phyloP scores from a whole-genome alignment of 30 jellyfish, hydroid and myxozoan genomes.

The Cassiopea andromeda region DNA sequence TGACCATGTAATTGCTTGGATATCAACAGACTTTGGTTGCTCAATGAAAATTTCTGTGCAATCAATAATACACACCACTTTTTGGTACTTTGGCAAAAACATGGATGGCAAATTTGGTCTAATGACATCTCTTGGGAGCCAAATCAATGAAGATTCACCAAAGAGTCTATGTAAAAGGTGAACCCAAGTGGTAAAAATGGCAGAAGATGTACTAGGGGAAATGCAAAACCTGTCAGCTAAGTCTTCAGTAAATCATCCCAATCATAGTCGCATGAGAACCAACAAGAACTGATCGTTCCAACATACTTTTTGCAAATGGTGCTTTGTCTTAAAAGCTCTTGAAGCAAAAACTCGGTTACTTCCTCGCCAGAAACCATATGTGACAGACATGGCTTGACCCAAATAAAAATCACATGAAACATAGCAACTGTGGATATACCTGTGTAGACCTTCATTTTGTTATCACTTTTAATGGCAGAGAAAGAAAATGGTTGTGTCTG shows the following conservation, averaged over 20 bases:
- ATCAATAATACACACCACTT: slow-evolving; percentile 66
- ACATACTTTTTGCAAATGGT: slow-evolving; percentile 8
- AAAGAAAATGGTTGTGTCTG: slow-evolving; percentile 9
- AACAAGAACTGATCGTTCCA: slow-evolving; percentile 16
- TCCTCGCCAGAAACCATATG: not conserved
- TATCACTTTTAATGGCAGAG: slow-evolving; percentile 31
- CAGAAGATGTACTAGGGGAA: slow-evolving; percentile 8
- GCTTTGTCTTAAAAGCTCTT: not conserved
- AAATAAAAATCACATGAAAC: slow-evolving; percentile 20
- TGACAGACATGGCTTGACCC: slow-evolving; percentile 44
- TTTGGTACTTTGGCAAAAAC: slow-evolving; percentile 45
- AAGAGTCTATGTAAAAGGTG: not conserved
- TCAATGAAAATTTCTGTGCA: slow-evolving; percentile 72
- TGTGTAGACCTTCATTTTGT: slow-evolving; percentile 43
- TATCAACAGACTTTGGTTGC: slow-evolving; percentile 62
- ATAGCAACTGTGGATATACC: slow-evolving; percentile 35
- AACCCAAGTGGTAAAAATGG: slow-evolving; percentile 14
- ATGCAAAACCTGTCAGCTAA: slow-evolving; percentile 25
- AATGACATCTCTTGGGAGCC: slow-evolving; percentile 50
- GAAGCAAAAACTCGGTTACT: not conserved
- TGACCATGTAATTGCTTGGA: slow-evolving; percentile 18
- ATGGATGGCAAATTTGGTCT: slow-evolving; percentile 38
- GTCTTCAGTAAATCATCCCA: not conserved
- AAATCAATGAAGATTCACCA: slow-evolving; percentile 27
- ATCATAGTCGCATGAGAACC: not conserved